Evolutionary conservation across 2,797 vertebrate genomes (phyloP).

Genomic region (Corythornis leucogaster): DNA sequence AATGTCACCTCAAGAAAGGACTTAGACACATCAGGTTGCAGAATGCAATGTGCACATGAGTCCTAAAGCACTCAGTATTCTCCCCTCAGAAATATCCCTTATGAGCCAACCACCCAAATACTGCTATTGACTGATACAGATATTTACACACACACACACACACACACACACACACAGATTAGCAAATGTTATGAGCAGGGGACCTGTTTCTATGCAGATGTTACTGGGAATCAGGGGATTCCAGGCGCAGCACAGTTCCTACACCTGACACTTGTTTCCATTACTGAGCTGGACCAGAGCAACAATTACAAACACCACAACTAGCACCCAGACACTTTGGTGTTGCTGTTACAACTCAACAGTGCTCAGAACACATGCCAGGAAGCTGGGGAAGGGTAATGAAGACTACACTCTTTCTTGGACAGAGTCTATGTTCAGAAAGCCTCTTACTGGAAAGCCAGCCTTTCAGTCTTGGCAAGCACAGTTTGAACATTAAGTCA

Average conservation of each 20-base stretch:
- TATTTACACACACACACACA: neutral
- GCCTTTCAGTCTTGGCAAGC: neutral
- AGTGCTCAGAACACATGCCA: neutral
- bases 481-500: neutral
- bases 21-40: neutral
- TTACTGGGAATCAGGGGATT: neutral
- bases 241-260: neutral
- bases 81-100: neutral
- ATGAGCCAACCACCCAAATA: neutral
- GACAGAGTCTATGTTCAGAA: neutral
- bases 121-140: neutral
- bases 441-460: neutral
- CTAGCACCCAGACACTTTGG: rapidly evolving
- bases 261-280: neutral
- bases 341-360: neutral
- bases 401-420: neutral
- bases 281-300: neutral
- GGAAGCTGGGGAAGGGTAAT: neutral
- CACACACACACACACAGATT: neutral
- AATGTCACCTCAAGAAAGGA: neutral
- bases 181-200: neutral
- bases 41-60: neutral
- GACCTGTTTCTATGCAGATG: neutral
- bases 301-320: rapidly evolving
- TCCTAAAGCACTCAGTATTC: neutral